Percentiles rank a stretch among this genome's conserved stretches.
phyloP scores from a whole-genome alignment of 2,113 vertebrate species.

The Sceloporus undulatus region DNA sequence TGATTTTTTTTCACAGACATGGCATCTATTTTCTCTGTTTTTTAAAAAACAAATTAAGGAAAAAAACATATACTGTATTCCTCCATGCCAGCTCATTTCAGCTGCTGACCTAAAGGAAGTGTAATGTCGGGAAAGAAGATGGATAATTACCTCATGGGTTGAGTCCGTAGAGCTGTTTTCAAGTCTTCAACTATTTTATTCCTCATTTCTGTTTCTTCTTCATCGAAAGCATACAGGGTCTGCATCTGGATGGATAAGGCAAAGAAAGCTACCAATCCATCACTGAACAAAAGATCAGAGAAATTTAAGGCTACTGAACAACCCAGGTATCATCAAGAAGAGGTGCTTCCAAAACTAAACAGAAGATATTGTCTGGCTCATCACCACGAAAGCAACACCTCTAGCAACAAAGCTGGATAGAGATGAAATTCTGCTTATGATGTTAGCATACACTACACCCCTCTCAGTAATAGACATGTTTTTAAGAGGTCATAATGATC shows the following conservation, averaged over 20 bases:
- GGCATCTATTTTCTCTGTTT: no score
- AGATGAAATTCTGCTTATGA: not conserved
- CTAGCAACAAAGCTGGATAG: slow-evolving; percentile 60
- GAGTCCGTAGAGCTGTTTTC: slow-evolving; percentile 95
- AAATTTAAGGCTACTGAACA: not conserved
- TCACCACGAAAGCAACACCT: slow-evolving; percentile 49
- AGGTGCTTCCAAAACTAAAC: slow-evolving; percentile 33
- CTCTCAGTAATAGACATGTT: no score
- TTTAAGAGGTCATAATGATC: no score
- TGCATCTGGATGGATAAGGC: slow-evolving; percentile 88
- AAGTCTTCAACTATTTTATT: slow-evolving; percentile 97
- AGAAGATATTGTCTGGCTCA: slow-evolving; percentile 43
- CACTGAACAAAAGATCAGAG: slow-evolving; percentile 24
- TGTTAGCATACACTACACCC: no score
- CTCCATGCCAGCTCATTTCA: no score
- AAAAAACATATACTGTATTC: no score
- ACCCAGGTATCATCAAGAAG: slow-evolving; percentile 39
- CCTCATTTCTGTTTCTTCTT: slow-evolving; percentile 96
- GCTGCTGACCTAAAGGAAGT: no score
- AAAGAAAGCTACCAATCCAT: not conserved
- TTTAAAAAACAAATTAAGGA: no score
- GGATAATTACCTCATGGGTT: slow-evolving; percentile 92
- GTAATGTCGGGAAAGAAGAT: not conserved
- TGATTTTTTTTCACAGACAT: no score
- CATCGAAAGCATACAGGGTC: slow-evolving; percentile 92